Base-by-base conservation (phyloP, 2,888 invertebrate species). In the Lochmaea capreae region DNA sequence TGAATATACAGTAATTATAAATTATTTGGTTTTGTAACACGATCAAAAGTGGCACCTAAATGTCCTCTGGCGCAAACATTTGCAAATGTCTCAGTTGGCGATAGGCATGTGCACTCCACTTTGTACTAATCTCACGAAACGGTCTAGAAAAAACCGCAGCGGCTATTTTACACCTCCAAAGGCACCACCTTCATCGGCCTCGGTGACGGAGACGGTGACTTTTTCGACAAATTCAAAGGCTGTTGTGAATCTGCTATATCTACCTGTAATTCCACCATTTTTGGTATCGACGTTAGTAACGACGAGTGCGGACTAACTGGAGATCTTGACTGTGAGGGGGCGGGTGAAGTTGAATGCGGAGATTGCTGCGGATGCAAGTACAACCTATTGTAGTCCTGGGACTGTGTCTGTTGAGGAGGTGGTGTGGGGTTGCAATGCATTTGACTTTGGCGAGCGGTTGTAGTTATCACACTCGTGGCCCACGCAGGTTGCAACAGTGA, bases 161-260 rank as follows among this genome's bases (percentile, higher is more conserved):
- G 70, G 68, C 69, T 67, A 69, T 67, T 72, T 83, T 86, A 87
- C 84, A 87, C 87, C 81, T 87, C 87, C 75, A 87, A 79, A 73
- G 85, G 86, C 77, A 87, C 86, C 79, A 87, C 84, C 78, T 86
- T 86, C 71, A 86, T 80, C 86, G 92, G 89, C 88, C 92, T 84
- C 84, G 95, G 93, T 87, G 95, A 93, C 79, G 93, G 93, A 80
- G 93, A 92, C 81, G 93, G 93, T 78, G 93, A 93, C 86, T 94
- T 94, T 87, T 96, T 96, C 87, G 96, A 96, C 83, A 97, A 90
- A 90, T 97, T 97, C 80, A 97, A 89, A 71, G 97, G 97, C 86
- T 94, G 94, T 81, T 92, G 92, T 67, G 93, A 91, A 84, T 93
- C 93, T 83, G 94, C 94, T 80, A 94, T 94, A 84, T 94, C 94